These are phyloP conservation scores for Poeciliopsis paucimaculata DNA, from an alignment of 2,797 vertebrate genomes.

Conservation along the genomic window DNA sequence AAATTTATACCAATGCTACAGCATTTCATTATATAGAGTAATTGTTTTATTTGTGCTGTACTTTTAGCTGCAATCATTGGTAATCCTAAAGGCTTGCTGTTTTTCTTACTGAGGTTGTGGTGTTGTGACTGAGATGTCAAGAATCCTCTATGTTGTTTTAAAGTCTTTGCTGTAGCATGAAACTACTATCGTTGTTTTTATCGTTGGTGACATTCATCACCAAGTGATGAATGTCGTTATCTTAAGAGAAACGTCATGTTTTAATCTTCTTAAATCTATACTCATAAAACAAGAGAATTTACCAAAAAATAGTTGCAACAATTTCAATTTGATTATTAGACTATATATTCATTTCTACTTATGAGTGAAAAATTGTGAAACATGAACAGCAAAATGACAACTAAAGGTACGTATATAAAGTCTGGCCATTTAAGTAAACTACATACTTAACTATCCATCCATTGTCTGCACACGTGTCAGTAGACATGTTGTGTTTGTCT, in stretches of 20 bases:
- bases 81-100: background rate
- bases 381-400: too few relatives aligned
- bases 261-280: background rate
- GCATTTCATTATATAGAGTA: background rate
- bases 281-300: background rate
- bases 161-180: constrained; percentile 4
- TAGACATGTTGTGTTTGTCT: too few relatives aligned
- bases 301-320: background rate
- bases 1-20: too few relatives aligned
- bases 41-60: background rate
- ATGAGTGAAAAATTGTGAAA: too few relatives aligned
- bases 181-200: constrained; percentile 5
- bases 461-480: too few relatives aligned
- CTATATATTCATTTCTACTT: too few relatives aligned
- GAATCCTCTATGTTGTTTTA: background rate
- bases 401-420: too few relatives aligned
- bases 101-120: background rate
- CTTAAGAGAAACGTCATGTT: background rate
- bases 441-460: too few relatives aligned
- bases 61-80: background rate
- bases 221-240: constrained; percentile 25
- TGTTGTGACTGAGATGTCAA: background rate
- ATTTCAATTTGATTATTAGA: background rate
- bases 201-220: too few relatives aligned
- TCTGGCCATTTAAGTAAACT: too few relatives aligned